phyloP scores from a whole-genome alignment of 92 coral and sea anemone species.

The Bergia sp. region DNA sequence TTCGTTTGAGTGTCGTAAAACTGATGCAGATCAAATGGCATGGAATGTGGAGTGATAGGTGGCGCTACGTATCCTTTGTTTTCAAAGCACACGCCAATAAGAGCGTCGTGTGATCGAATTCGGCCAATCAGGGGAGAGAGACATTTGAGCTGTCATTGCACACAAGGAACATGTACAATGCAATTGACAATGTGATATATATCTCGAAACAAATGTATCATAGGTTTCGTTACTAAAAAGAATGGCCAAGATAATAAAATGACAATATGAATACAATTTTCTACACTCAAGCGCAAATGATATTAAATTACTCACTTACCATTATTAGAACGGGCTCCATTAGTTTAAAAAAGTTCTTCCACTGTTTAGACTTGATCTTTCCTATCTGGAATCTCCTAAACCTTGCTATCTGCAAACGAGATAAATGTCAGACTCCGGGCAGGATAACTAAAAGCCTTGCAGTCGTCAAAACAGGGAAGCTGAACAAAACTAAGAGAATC shows the following conservation, averaged over 20 bases:
- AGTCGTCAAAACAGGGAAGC: background rate
- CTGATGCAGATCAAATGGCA: too few species aligned
- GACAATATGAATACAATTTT: too few species aligned
- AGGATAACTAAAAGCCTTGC: background rate
- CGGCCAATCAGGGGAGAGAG: background rate
- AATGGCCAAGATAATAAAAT: background rate
- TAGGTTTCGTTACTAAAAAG: background rate
- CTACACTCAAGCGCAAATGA: too few species aligned
- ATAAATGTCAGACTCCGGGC: background rate
- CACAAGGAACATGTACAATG: background rate
- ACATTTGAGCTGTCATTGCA: background rate
- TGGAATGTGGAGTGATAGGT: too few species aligned
- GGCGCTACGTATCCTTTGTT: too few species aligned
- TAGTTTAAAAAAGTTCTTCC: conserved; percentile 87
- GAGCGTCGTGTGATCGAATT: background rate
- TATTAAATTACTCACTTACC: conserved; percentile 53
- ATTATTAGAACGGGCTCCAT: conserved; percentile 87
- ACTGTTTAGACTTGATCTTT: conserved; percentile 77
- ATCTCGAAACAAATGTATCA: background rate
- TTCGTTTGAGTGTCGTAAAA: too few species aligned
- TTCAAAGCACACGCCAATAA: background rate
- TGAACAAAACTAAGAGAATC: background rate
- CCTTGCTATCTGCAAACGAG: conserved; percentile 80
- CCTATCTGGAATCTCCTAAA: conserved; percentile 85
- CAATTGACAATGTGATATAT: too few species aligned